Conservation (phyloP, 2,888 invertebrate genomes). For the Diadegma fenestrale region DNA sequence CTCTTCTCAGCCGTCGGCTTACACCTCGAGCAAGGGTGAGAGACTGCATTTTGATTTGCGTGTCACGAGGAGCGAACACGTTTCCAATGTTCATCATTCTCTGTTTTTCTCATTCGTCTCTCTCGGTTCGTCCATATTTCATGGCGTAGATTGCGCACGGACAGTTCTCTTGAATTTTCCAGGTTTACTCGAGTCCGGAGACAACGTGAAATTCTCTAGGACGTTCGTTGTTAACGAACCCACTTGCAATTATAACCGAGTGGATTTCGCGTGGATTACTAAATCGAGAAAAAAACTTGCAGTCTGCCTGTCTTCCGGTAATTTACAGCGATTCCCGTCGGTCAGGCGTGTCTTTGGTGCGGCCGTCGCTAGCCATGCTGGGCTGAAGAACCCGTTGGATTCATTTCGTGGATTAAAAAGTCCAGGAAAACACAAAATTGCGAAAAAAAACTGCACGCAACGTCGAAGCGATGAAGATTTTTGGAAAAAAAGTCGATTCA, state of each 20-base stretch:
- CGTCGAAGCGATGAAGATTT: too few species aligned
- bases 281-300: constrained; percentile 4
- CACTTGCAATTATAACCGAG: constrained; percentile 63
- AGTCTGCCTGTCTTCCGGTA: neutral
- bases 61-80: constrained; percentile 74
- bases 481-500: constrained; percentile 45
- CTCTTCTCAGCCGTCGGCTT: constrained; percentile 65
- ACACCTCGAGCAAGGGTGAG: constrained; percentile 39
- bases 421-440: neutral
- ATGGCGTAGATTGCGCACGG: constrained; percentile 55
- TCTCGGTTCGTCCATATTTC: constrained; percentile 6
- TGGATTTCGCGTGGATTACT: constrained; percentile 13
- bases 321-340: constrained; percentile 53
- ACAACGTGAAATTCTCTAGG: constrained; percentile 32
- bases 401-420: neutral
- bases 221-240: constrained; percentile 62
- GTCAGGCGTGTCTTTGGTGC: constrained; percentile 44
- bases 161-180: constrained; percentile 61
- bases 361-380: constrained; percentile 45
- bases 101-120: constrained; percentile 37
- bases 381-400: neutral
- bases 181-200: constrained; percentile 29
- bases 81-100: constrained; percentile 76
- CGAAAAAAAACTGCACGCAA: too few species aligned
- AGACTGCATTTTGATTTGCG: constrained; percentile 83